A percentile compares a stretch with the other conserved stretches of the same genome.
Evolutionary conservation across 37 sponge, comb jelly and placozoan genomes (phyloP).

Genomic region (Spongilla lacustris): DNA sequence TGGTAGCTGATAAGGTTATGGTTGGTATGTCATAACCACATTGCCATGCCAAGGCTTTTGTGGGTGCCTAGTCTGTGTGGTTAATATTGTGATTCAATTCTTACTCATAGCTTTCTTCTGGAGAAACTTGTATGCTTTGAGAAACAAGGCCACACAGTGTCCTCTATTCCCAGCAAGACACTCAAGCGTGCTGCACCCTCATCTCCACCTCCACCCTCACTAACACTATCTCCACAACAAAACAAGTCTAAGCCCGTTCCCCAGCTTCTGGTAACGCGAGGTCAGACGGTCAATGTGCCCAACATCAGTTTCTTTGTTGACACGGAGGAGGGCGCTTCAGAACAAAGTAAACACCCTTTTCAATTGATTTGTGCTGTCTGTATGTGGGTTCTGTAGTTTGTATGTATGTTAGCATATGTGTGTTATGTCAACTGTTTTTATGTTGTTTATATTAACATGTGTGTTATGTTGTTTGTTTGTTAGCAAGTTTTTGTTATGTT

Average conservation of each 20-base stretch:
- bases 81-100: too few species aligned
- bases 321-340: not conserved
- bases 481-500: too few species aligned
- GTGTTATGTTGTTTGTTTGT: too few species aligned
- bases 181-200: not conserved
- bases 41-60: too few species aligned
- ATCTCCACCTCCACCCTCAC: not conserved
- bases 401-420: not conserved
- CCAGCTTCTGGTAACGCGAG: not conserved
- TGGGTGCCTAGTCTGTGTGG: too few species aligned
- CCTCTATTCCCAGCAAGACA: not conserved
- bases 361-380: too few species aligned
- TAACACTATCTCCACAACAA: not conserved
- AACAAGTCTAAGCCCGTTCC: not conserved
- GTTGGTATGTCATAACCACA: too few species aligned
- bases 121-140: constrained; percentile 49
- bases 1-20: too few species aligned
- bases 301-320: not conserved
- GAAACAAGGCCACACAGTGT: not conserved
- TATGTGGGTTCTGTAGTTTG: not conserved
- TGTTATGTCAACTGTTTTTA: too few species aligned
- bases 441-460: too few species aligned
- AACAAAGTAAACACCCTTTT: not conserved
- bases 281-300: not conserved
- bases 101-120: constrained; percentile 35